These are phyloP conservation scores for Syngnathus acus DNA, from an alignment of 2,797 vertebrate species.

Conservation along the genomic window DNA sequence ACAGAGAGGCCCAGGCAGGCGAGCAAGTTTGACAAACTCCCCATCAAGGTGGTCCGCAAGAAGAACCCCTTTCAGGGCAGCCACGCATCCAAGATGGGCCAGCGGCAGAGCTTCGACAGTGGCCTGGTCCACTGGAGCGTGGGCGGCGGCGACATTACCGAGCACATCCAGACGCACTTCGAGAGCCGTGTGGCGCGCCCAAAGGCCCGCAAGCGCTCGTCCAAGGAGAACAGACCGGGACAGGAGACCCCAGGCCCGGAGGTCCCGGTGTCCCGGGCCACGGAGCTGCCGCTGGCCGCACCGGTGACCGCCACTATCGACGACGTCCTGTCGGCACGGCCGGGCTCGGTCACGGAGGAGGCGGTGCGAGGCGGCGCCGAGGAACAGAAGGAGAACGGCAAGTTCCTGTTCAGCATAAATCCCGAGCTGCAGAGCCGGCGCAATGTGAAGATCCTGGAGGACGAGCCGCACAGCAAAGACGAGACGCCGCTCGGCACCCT, in stretches of 20 bases:
- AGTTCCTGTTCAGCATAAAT: conserved; percentile 81
- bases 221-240: conserved; percentile 11
- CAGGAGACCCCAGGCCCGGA: background rate
- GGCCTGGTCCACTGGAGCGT: conserved; percentile 95
- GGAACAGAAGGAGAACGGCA: conserved; percentile 75
- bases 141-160: conserved; percentile 94
- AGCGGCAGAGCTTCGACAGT: conserved; percentile 90
- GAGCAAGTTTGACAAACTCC: conserved; percentile 97
- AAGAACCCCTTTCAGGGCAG: conserved; percentile 87
- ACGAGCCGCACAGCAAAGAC: conserved; percentile 95
- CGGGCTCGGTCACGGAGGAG: conserved; percentile 82
- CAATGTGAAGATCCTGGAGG: conserved; percentile 88
- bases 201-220: conserved; percentile 66
- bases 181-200: conserved; percentile 81
- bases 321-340: conserved; percentile 81
- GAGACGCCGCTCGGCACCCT: conserved; percentile 91
- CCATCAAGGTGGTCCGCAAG: conserved; percentile 88
- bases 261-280: background rate
- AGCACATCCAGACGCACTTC: conserved; percentile 98
- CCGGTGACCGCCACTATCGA: conserved; percentile 83
- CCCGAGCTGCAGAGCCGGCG: conserved; percentile 77
- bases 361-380: conserved; percentile 71
- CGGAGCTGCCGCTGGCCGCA: conserved; percentile 11
- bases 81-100: conserved; percentile 81
- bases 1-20: conserved; percentile 81